Percentiles rank a stretch among this genome's conserved stretches.
Conservation (phyloP, 1,140 invertebrate genomes). For the Brevipalpus yothersi region DNA sequence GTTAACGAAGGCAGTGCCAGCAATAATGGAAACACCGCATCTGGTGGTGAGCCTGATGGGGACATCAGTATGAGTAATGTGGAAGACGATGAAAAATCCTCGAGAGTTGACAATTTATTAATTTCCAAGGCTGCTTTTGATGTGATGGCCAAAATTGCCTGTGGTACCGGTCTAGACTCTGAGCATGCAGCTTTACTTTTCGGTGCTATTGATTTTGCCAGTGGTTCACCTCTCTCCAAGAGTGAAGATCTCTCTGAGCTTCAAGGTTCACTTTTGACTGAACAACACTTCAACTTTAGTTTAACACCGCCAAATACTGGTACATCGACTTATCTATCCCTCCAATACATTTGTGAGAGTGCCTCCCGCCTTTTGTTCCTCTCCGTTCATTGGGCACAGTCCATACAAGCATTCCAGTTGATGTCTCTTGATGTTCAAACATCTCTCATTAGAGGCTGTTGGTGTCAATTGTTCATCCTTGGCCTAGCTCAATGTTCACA, state of each 20-base stretch:
- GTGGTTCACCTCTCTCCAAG: slow-evolving; percentile 4
- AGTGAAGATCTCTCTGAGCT: slow-evolving; percentile 25
- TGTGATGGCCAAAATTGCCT: slow-evolving; percentile 37
- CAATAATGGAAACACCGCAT: not conserved
- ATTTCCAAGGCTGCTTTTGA: slow-evolving; percentile 44
- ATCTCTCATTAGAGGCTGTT: slow-evolving; percentile 51
- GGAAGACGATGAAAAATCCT: slow-evolving; percentile 19
- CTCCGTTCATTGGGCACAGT: slow-evolving; percentile 63
- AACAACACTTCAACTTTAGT: slow-evolving; percentile 42
- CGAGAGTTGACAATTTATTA: slow-evolving; percentile 31
- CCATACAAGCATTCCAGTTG: slow-evolving; percentile 51
- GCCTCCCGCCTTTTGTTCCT: slow-evolving; percentile 63
- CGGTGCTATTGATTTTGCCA: slow-evolving; percentile 6
- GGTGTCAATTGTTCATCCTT: slow-evolving; percentile 76
- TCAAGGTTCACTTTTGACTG: slow-evolving; percentile 34
- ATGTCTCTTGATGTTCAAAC: slow-evolving; percentile 55
- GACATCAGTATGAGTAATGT: not conserved
- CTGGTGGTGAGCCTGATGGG: not conserved
- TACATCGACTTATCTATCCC: slow-evolving; percentile 44
- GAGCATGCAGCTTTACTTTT: slow-evolving; percentile 3
- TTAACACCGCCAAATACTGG: slow-evolving; percentile 47
- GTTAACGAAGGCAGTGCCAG: not conserved
- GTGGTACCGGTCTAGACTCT: not conserved
- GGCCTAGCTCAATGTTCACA: slow-evolving; percentile 69
- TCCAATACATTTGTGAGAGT: slow-evolving; percentile 75